These are phyloP conservation scores for Eupelmus urozonus DNA, from an alignment of 2,888 invertebrate genomes.

Conservation along the genomic window DNA sequence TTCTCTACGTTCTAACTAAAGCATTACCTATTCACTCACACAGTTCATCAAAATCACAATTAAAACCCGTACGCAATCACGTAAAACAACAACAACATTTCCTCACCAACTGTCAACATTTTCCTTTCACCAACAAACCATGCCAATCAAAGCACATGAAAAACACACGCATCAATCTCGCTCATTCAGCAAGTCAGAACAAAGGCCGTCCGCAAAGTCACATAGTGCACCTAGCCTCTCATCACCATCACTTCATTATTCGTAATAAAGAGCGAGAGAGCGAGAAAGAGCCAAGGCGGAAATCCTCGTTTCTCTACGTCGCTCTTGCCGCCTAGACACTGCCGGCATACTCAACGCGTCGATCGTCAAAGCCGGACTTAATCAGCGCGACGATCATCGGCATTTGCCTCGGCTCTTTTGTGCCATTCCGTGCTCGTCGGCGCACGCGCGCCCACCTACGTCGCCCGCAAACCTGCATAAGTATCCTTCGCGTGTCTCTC, in stretches of 20 bases:
- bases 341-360: background rate
- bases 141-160: background rate
- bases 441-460: slow-evolving; percentile 34
- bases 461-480: slow-evolving; percentile 61
- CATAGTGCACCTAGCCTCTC: background rate
- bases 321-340: background rate
- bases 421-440: background rate
- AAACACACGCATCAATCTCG: background rate
- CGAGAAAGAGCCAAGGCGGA: slow-evolving; percentile 9
- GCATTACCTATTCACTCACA: background rate
- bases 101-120: too few species aligned
- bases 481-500: slow-evolving; percentile 61
- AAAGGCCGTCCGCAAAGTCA: background rate
- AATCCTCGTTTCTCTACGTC: slow-evolving; percentile 20
- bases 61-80: background rate
- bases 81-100: background rate
- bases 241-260: slow-evolving; percentile 18
- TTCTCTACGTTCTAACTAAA: background rate
- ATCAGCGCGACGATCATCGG: background rate
- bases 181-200: background rate
- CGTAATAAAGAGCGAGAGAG: too few species aligned
- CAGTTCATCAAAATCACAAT: too few species aligned
- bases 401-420: background rate
- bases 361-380: background rate
- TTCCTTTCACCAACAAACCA: too few species aligned